Evolutionary conservation across 1,140 invertebrate genomes (phyloP).

Genomic region (Parapsyche elsis): DNA sequence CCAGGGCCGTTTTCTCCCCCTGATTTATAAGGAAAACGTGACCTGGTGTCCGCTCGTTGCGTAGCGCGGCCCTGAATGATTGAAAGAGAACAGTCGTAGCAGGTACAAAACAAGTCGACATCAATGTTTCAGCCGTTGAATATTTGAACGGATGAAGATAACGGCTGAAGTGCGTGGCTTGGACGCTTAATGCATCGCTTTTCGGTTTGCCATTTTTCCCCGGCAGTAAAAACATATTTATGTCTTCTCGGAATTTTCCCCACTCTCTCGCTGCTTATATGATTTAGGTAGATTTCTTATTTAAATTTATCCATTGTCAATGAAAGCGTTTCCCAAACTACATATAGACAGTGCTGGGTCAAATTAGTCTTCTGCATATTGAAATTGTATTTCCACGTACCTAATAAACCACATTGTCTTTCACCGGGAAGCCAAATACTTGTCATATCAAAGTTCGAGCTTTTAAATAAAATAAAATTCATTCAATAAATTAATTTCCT

Average conservation of each 20-base stretch:
- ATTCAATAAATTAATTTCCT: too few relatives aligned
- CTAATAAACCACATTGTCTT: too few relatives aligned
- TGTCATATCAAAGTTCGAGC: too few relatives aligned
- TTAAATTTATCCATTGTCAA: too few relatives aligned
- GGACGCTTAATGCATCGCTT: neutral
- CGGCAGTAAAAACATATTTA: neutral
- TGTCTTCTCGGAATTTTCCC: neutral
- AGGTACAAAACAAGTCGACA: constrained; percentile 21
- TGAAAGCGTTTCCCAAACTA: too few relatives aligned
- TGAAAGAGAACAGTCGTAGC: constrained; percentile 7
- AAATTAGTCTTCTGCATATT: too few relatives aligned
- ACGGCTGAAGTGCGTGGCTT: neutral
- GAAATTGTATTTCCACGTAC: too few relatives aligned
- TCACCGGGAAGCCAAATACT: too few relatives aligned
- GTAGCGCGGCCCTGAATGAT: neutral
- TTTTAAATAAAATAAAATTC: too few relatives aligned
- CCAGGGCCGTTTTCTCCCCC: neutral
- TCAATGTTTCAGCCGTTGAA: constrained; percentile 24
- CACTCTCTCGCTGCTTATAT: too few relatives aligned
- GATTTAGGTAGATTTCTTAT: too few relatives aligned
- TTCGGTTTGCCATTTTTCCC: neutral
- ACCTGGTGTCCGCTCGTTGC: neutral
- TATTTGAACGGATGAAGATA: constrained; percentile 19
- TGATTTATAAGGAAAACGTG: constrained; percentile 21
- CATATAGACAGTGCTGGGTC: too few relatives aligned